Percentiles rank a stretch among this genome's conserved stretches.
Evolutionary conservation across 1,140 invertebrate genomes (phyloP).

Genomic region (Drosophila carrolli): DNA sequence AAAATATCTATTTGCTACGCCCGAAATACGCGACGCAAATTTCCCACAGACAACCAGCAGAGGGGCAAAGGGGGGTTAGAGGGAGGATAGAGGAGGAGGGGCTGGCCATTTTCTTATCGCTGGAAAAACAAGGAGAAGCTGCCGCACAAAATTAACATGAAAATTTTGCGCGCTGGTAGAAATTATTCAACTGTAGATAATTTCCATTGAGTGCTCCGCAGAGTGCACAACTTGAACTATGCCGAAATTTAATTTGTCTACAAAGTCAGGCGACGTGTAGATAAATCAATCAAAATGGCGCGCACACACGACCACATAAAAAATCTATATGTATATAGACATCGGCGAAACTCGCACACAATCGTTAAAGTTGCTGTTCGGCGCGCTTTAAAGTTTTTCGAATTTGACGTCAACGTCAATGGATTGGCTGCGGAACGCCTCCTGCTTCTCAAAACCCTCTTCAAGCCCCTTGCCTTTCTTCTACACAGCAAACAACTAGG

Average conservation of each 20-base stretch:
- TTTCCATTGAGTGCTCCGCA: constrained; percentile 54
- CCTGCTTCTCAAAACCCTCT: constrained; percentile 1
- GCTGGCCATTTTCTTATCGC: constrained; percentile 71
- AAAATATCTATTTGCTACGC: constrained; percentile 81
- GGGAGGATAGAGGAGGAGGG: background rate
- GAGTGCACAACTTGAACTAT: constrained; percentile 54
- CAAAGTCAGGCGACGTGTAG: constrained; percentile 73
- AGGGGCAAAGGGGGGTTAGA: background rate
- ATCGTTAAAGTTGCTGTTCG: constrained; percentile 52
- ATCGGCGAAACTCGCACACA: constrained; percentile 17
- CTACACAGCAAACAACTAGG: constrained; percentile 1
- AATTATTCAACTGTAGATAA: constrained; percentile 81
- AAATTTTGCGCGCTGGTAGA: constrained; percentile 67
- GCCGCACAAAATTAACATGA: constrained; percentile 64
- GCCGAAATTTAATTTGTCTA: constrained; percentile 77
- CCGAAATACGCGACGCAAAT: constrained; percentile 60
- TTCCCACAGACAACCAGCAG: constrained; percentile 17
- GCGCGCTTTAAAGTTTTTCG: constrained; percentile 72
- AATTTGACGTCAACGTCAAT: constrained; percentile 53
- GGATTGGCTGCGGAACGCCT: constrained; percentile 40
- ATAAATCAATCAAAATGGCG: constrained; percentile 80
- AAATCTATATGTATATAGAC: background rate
- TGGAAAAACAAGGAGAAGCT: constrained; percentile 39
- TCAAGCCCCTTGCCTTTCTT: constrained; percentile 16
- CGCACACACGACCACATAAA: constrained; percentile 26